Conservation (phyloP, 2,797 vertebrate genomes). For the Mormyrops boulengeri region DNA sequence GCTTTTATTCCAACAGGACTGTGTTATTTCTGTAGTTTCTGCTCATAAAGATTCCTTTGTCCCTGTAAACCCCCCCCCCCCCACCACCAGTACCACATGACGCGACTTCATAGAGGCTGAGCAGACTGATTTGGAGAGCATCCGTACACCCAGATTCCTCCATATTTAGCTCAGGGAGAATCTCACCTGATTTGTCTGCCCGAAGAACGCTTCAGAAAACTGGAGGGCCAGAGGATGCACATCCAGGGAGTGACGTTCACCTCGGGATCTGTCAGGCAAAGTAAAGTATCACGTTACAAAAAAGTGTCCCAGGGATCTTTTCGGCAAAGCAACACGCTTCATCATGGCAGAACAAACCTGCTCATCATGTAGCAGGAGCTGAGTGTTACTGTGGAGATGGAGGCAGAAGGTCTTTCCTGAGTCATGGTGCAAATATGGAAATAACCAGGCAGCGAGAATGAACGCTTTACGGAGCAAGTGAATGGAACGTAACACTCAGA, state of each 20-base stretch:
- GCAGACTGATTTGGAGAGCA: not conserved
- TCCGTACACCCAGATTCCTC: constrained; percentile 10
- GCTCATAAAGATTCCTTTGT: constrained; percentile 30
- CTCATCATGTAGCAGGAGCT: not conserved
- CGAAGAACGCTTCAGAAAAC: not conserved
- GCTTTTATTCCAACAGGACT: constrained; percentile 26
- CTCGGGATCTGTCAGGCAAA: not conserved
- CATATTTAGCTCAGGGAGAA: constrained; percentile 9
- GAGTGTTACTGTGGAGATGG: not conserved
- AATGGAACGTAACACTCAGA: not conserved
- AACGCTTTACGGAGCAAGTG: not conserved
- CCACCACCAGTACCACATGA: constrained; percentile 17
- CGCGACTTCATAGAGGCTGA: not conserved
- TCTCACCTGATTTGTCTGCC: not conserved
- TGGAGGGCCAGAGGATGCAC: not conserved
- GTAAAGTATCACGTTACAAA: not conserved
- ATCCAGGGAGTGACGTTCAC: not conserved
- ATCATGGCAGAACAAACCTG: not conserved
- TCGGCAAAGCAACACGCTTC: not conserved
- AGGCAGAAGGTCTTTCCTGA: not conserved
- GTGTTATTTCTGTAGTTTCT: constrained; percentile 37
- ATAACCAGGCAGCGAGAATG: not conserved
- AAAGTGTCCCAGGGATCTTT: not conserved
- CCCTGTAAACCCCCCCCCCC: constrained; percentile 12
- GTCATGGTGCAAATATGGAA: not conserved